These are phyloP conservation scores for Bombus terrestris DNA, from an alignment of 1,140 invertebrate genomes.

Conservation along the genomic window DNA sequence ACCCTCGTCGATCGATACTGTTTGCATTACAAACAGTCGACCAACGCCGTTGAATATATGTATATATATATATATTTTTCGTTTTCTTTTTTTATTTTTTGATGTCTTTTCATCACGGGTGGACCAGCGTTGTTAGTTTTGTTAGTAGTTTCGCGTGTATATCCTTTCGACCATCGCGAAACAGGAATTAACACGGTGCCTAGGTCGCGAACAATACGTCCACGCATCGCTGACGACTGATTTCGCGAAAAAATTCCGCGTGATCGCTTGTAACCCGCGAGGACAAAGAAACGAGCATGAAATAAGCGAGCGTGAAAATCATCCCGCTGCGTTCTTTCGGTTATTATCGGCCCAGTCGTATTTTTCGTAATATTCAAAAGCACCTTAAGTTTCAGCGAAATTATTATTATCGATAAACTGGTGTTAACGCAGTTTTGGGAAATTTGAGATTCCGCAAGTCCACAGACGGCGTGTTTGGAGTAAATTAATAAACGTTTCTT, in stretches of 20 bases:
- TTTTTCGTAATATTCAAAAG: too few relatives aligned
- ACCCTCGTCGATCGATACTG: conserved; percentile 8
- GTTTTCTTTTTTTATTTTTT: not conserved
- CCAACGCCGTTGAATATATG: not conserved
- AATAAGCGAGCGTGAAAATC: not conserved
- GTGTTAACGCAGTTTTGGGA: too few relatives aligned
- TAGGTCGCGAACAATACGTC: not conserved
- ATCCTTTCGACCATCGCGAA: not conserved
- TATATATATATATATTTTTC: not conserved
- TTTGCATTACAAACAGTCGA: conserved; percentile 17
- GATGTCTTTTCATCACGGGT: not conserved
- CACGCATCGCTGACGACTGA: not conserved
- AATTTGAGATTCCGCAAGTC: too few relatives aligned
- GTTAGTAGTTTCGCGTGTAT: conserved; percentile 12
- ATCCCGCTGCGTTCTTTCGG: too few relatives aligned
- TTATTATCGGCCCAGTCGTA: too few relatives aligned
- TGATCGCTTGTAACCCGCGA: too few relatives aligned
- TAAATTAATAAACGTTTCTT: too few relatives aligned
- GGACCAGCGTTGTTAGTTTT: not conserved
- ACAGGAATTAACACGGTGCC: not conserved
- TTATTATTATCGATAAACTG: too few relatives aligned
- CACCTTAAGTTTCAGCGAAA: too few relatives aligned
- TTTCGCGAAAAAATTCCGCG: conserved; percentile 9
- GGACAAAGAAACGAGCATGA: not conserved
- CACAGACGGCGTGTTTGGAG: too few relatives aligned